Evolutionary conservation across 2,113 vertebrate genomes (phyloP).

Genomic region (Himantopus leucocephalus): DNA sequence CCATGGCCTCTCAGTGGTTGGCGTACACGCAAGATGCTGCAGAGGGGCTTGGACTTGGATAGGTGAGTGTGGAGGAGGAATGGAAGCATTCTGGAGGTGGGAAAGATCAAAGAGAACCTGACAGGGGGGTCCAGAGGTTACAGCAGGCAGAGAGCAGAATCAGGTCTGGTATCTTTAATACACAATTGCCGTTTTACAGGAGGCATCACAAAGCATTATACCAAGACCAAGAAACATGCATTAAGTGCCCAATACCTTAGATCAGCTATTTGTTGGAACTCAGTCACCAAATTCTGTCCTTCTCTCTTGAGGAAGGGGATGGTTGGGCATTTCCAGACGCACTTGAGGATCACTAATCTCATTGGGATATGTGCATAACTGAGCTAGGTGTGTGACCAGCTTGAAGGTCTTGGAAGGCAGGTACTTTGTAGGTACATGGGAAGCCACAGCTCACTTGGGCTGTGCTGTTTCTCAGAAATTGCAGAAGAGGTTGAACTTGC

Average conservation of each 20-base stretch:
- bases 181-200: neutral
- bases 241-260: neutral
- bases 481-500: neutral
- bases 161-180: neutral
- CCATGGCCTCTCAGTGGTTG: neutral
- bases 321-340: neutral
- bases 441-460: neutral
- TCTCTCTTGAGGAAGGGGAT: neutral
- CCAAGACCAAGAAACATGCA: neutral
- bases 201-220: neutral
- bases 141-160: neutral
- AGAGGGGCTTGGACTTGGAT: neutral
- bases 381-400: neutral
- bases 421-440: neutral
- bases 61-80: rapidly evolving
- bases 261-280: neutral
- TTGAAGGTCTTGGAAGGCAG: neutral
- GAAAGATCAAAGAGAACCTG: neutral
- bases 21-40: neutral
- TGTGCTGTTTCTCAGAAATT: neutral
- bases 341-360: neutral
- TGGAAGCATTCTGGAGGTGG: neutral
- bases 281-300: neutral
- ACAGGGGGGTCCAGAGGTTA: neutral
- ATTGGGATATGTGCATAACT: neutral